Conservation (phyloP, 2,113 vertebrate species). For the Bos taurus region DNA sequence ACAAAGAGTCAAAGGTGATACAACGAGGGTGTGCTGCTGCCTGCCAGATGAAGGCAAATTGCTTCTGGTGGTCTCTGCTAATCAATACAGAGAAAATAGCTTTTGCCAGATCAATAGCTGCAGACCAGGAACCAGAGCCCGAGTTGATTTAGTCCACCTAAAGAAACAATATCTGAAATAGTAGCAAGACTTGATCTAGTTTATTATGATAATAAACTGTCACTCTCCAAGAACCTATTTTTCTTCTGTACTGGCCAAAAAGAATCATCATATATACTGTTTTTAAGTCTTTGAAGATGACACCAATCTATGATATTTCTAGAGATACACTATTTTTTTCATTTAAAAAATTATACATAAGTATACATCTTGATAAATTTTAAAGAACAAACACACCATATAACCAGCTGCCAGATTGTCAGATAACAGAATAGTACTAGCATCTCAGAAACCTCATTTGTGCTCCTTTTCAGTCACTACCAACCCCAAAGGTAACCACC, state of each 20-base stretch:
- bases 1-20: neutral
- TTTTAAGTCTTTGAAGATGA: neutral
- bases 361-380: neutral
- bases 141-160: neutral
- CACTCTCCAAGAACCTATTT: neutral
- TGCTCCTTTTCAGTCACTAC: neutral
- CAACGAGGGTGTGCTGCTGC: neutral
- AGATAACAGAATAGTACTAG: neutral
- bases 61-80: constrained; percentile 25
- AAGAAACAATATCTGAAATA: constrained; percentile 18
- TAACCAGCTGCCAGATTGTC: neutral
- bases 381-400: neutral
- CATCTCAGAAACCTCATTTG: neutral
- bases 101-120: constrained; percentile 28
- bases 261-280: neutral
- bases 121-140: neutral
- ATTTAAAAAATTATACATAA: neutral
- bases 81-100: constrained; percentile 33
- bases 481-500: neutral
- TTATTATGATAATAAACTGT: neutral
- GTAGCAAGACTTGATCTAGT: neutral
- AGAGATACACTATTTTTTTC: neutral
- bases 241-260: neutral
- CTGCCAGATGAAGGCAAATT: neutral
- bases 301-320: neutral